Percentiles rank a stretch among this genome's conserved stretches.
Conservation (phyloP, 2,113 vertebrate genomes). For the Laticauda laticaudata region DNA sequence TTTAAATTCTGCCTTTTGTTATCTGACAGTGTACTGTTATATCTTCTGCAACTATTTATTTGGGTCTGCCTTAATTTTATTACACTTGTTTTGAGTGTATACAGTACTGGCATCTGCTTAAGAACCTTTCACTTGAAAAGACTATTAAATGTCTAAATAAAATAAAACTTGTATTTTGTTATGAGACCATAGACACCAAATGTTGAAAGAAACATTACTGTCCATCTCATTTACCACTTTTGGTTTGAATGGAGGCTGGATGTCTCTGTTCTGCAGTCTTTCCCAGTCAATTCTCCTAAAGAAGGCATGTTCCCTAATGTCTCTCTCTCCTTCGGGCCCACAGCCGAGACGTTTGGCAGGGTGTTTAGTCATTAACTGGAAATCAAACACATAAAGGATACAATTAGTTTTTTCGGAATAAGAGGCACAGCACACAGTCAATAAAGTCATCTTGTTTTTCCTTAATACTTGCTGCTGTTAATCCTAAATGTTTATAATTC, state of each 20-base stretch:
- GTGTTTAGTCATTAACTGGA: constrained; percentile 96
- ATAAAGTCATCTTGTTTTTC: not conserved
- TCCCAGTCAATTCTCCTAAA: constrained; percentile 99
- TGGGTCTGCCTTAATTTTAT: not conserved
- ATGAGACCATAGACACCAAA: not conserved
- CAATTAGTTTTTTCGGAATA: not conserved
- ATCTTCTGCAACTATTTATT: not conserved
- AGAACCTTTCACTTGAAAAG: not conserved
- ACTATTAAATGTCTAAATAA: not conserved
- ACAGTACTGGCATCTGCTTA: not conserved
- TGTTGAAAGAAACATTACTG: not conserved
- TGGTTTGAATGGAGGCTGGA: constrained; percentile 96
- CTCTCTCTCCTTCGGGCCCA: constrained; percentile 86
- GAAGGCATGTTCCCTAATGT: constrained; percentile 92
- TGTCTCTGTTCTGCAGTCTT: constrained; percentile 88
- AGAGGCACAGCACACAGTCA: not conserved
- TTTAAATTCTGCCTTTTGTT: not conserved
- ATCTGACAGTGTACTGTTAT: not conserved
- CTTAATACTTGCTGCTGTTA: not conserved
- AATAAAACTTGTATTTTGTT: not conserved
- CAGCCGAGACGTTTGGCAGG: constrained; percentile 94
- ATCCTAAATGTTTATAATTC: not conserved
- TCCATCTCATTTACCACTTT: constrained; percentile 88
- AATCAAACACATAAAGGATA: not conserved
- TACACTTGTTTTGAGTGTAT: not conserved